phyloP scores from a whole-genome alignment of 2,113 vertebrate species.

The Urocolius indicus region DNA sequence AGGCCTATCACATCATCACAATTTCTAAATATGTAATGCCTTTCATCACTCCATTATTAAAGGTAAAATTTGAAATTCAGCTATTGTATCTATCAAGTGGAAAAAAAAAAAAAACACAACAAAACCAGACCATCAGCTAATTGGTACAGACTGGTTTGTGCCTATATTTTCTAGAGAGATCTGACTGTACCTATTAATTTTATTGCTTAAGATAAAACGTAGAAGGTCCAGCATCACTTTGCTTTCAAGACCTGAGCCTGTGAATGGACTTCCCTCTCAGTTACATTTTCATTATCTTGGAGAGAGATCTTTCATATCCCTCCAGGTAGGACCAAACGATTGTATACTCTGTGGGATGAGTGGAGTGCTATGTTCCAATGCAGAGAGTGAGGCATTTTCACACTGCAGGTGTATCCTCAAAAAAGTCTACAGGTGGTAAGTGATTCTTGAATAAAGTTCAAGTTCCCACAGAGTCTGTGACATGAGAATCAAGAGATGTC shows the following conservation, averaged over 20 bases:
- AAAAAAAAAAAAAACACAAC: not conserved
- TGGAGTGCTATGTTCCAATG: accelerated
- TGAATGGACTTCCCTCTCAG: not conserved
- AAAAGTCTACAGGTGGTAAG: not conserved
- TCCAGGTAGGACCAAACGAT: not conserved
- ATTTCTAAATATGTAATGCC: not conserved
- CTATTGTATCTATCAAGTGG: not conserved
- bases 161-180: not conserved
- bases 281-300: accelerated
- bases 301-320: not conserved
- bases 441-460: not conserved
- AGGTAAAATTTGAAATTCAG: not conserved
- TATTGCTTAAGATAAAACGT: not conserved
- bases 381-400: not conserved
- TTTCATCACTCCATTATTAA: not conserved
- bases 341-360: not conserved
- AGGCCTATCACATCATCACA: not conserved
- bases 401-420: accelerated
- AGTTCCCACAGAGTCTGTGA: not conserved
- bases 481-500: not conserved
- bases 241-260: not conserved
- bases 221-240: not conserved
- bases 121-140: not conserved
- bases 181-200: not conserved
- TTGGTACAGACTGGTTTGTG: not conserved